A percentile compares a stretch with the other conserved stretches of the same genome.
These are phyloP conservation scores for Hippocampus mohnikei DNA, from an alignment of 2,113 vertebrate species.

Conservation along the genomic window DNA sequence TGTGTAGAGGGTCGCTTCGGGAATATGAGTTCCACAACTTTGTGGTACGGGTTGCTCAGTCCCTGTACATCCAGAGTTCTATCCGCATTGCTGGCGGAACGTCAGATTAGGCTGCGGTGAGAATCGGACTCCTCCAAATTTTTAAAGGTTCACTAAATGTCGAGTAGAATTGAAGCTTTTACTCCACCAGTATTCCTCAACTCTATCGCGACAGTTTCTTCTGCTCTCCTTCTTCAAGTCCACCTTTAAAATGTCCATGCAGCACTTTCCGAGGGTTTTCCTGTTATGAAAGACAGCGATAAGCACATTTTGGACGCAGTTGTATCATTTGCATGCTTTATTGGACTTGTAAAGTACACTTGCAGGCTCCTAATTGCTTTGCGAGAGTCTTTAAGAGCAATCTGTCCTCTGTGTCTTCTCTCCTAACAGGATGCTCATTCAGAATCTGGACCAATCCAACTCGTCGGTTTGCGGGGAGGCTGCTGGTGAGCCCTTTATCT, in stretches of 20 bases:
- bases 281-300: neutral
- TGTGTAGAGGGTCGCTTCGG: too few relatives aligned
- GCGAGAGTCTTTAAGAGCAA: slow-evolving; percentile 24
- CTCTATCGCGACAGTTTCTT: neutral
- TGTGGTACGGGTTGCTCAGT: too few relatives aligned
- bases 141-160: too few relatives aligned
- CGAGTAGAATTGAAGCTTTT: too few relatives aligned
- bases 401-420: slow-evolving; percentile 36
- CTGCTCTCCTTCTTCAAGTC: neutral
- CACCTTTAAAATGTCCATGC: neutral
- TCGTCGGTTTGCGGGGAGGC: slow-evolving; percentile 70
- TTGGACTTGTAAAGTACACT: slow-evolving; percentile 14
- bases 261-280: neutral
- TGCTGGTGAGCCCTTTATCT: slow-evolving; percentile 65
- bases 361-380: slow-evolving; percentile 11
- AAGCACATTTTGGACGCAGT: neutral
- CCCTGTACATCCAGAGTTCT: too few relatives aligned
- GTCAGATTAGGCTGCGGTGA: too few relatives aligned
- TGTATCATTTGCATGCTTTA: slow-evolving; percentile 14
- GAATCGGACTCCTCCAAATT: too few relatives aligned
- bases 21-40: too few relatives aligned
- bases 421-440: slow-evolving; percentile 64
- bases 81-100: too few relatives aligned
- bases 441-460: slow-evolving; percentile 74
- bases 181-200: too few relatives aligned